Evolutionary conservation across 2,113 vertebrate species (phyloP).

Genomic region (Engraulis encrasicolus): DNA sequence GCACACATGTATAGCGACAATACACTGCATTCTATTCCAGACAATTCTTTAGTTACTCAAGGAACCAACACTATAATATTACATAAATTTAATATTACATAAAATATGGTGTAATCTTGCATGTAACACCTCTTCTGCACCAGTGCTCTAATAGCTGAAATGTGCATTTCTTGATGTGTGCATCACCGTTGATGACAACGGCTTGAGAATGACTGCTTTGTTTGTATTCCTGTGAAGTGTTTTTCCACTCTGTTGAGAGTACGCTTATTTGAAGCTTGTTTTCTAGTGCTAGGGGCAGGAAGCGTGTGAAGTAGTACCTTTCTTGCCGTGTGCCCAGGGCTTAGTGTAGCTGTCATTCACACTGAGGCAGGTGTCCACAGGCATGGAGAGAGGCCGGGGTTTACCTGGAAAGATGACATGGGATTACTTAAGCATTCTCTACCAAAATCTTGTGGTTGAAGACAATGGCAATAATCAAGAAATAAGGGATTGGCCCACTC

Average conservation of each 20-base stretch:
- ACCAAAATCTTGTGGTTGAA: neutral
- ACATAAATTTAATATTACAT: no score
- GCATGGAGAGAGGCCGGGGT: constrained; percentile 96
- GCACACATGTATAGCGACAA: no score
- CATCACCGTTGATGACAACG: neutral
- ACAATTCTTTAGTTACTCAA: no score
- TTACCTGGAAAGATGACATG: constrained; percentile 76
- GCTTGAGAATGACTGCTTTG: neutral
- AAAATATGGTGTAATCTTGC: no score
- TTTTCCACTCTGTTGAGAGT: neutral
- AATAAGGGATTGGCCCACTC: no score
- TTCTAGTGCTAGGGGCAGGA: neutral
- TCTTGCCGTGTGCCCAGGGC: constrained; percentile 78
- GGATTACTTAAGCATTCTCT: neutral
- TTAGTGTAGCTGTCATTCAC: constrained; percentile 76
- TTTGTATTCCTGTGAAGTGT: neutral
- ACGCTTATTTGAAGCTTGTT: no score
- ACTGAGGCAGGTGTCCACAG: constrained; percentile 83
- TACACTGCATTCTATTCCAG: no score
- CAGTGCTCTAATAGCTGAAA: no score
- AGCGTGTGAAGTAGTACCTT: constrained; percentile 77
- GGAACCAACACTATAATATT: no score
- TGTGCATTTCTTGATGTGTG: neutral
- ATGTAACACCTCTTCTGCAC: no score
- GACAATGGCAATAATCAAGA: no score